Evolutionary conservation across 2,797 vertebrate species (phyloP).

Genomic region (Astyanax mexicanus): DNA sequence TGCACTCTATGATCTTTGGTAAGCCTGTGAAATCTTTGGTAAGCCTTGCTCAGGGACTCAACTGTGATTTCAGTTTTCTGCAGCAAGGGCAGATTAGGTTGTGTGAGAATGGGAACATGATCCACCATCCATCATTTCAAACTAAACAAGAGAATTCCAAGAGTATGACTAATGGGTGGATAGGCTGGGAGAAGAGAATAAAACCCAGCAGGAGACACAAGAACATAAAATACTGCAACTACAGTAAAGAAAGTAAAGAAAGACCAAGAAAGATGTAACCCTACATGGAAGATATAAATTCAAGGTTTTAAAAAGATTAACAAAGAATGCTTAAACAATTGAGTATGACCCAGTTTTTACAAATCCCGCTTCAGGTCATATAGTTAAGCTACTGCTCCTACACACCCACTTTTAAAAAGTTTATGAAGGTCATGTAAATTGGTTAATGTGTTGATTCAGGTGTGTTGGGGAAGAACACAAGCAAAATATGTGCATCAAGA

Average conservation of each 20-base stretch:
- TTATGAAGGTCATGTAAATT: not conserved
- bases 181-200: not conserved
- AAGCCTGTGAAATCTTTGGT: not conserved
- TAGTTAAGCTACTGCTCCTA: not conserved
- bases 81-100: constrained; percentile 12
- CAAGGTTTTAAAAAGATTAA: not conserved
- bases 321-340: not conserved
- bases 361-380: not conserved
- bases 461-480: not conserved
- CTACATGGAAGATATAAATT: not conserved
- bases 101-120: not conserved
- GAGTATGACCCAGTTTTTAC: not conserved
- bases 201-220: not conserved
- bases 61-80: not conserved
- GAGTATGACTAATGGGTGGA: constrained; percentile 8
- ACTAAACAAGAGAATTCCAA: constrained; percentile 32
- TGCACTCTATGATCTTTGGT: not conserved
- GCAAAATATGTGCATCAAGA: not conserved
- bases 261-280: too few species aligned
- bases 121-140: not conserved
- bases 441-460: not conserved
- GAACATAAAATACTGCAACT: not conserved
- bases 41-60: not conserved
- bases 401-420: not conserved
- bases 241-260: not conserved